Conservation (phyloP, 37 sponge, comb jelly and placozoan genomes). For the Haliclona indistincta region DNA sequence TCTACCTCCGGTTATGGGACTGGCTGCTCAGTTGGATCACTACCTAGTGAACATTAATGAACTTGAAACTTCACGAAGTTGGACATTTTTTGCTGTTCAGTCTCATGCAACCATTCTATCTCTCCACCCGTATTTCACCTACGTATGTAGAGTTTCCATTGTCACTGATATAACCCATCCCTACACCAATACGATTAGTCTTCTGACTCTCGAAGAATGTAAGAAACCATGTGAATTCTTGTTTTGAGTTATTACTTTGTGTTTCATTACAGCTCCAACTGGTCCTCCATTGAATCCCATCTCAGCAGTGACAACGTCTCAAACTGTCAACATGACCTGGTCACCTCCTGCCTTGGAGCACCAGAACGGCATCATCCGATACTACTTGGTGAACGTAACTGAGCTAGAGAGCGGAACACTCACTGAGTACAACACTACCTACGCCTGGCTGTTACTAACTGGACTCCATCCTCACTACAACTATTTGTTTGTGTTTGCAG, state of each 20-base stretch:
- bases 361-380: slow-evolving; percentile 17
- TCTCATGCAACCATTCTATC: slow-evolving; percentile 1
- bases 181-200: neutral
- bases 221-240: neutral
- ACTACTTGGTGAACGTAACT: slow-evolving; percentile 5
- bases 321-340: neutral
- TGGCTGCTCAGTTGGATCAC: neutral
- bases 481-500: slow-evolving; percentile 8
- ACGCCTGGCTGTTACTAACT: neutral
- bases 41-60: slow-evolving; percentile 17
- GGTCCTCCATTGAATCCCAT: neutral
- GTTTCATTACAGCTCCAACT: slow-evolving; percentile 7
- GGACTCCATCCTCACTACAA: slow-evolving; percentile 20
- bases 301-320: neutral
- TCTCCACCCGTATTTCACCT: slow-evolving; percentile 13
- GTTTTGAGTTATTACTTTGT: neutral
- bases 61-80: slow-evolving; percentile 7
- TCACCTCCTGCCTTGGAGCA: neutral
- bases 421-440: neutral
- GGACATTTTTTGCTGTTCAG: slow-evolving; percentile 28
- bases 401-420: slow-evolving; percentile 14
- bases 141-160: neutral
- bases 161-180: neutral
- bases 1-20: neutral
- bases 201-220: slow-evolving; percentile 1